Conservation (phyloP, 1,140 invertebrate species). For the Druon quercuslanigerum region DNA sequence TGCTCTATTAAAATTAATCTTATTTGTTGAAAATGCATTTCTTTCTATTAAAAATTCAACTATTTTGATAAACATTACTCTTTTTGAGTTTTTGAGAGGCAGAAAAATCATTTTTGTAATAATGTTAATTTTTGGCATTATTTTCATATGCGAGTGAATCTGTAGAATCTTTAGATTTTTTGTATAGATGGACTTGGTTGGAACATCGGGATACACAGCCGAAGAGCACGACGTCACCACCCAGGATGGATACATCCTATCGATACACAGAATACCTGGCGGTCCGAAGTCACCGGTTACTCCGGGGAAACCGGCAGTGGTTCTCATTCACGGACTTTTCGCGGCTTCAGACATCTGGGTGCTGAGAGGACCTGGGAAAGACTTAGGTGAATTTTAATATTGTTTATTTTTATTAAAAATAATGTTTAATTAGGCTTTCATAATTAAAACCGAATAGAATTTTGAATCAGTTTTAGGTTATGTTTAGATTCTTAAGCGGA, state of each 20-base stretch:
- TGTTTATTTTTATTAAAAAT: no score
- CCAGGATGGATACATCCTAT: conserved; percentile 79
- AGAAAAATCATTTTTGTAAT: no score
- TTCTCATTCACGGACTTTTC: conserved; percentile 78
- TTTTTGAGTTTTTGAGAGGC: no score
- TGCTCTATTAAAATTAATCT: no score
- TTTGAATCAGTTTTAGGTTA: no score
- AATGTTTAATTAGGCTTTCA: no score
- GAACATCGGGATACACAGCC: conserved; percentile 76
- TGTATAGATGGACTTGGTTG: conserved; percentile 75
- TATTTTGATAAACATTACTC: no score
- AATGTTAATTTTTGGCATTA: no score
- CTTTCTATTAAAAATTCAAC: no score
- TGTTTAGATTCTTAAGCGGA: no score
- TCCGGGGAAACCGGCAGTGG: conserved; percentile 65
- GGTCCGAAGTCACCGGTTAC: conserved; percentile 56
- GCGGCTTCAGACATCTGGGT: conserved; percentile 77
- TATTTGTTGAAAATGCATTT: no score
- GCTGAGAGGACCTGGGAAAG: conserved; percentile 73
- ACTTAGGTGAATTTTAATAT: conserved; percentile 65
- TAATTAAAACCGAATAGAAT: no score
- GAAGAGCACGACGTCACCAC: conserved; percentile 78
- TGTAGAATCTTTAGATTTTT: neutral
- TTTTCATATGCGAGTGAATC: neutral
- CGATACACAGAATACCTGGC: conserved; percentile 77